Evolutionary conservation across 1,140 invertebrate species (phyloP), one percentile per base, ranked within the genome.

Genomic region (Cydia splendana): DNA sequence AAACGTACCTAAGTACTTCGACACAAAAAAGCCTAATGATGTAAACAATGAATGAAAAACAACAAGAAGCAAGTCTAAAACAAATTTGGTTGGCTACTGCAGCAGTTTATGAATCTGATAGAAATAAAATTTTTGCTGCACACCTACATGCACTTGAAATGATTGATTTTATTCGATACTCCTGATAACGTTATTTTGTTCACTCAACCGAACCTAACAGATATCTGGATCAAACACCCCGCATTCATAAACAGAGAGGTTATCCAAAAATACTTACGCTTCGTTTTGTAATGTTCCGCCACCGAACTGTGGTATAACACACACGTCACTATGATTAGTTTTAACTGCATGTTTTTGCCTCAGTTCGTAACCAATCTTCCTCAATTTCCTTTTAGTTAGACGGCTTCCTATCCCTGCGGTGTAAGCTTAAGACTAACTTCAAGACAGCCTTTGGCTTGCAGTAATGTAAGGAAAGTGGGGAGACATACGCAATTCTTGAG

Each of bases 261-360:
- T 76, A 67, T 76, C 65, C 69, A 82, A 82, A 81, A 83, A 78
- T 84, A 93, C 91, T 90, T 82, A 93, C 91, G 91, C 84, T 90
- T 91, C 75, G 87, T 90, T 78, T 88, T 91, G 81, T 88, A 93
- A 83, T 93, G 77, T 75, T 91, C 91, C 24, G 85, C 89, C 4
- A 80, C 77, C 18, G 87, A 42, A 20, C 65, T 75, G 78, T 81
- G 84, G 71, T 87, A 85, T 74, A 91, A 74, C 85, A 90, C 88
- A 78, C 85, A 78, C 75, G 76, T 84, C 85, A 93, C 88, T 85
- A 91, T 78, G 76, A 89, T 85, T 80, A 90, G 85, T 89, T 87
- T 86, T 77, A 84, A 86, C 83, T 84, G 81, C 90, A 91, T 91
- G 71, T 82, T 76, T 77, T 65, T 20, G n/a, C 20, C 42, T 53